Base-by-base conservation (phyloP, 2,113 vertebrate species). In the Hippocampus mohnikei region DNA sequence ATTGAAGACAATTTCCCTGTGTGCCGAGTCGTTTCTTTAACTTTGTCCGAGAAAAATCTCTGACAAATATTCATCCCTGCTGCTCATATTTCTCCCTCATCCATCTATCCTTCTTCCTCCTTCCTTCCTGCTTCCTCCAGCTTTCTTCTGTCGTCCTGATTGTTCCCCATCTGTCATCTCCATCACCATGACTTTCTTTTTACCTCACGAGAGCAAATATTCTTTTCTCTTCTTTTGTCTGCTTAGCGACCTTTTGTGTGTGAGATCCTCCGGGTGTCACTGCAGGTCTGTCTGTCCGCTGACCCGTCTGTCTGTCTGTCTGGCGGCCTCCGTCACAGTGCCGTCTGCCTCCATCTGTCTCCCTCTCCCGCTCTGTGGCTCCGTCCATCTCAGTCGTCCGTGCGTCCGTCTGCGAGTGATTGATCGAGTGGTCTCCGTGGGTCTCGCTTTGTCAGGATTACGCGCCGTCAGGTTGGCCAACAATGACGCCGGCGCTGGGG, bases 61-160 rank as follows among this genome's bases (percentile, higher is more conserved):
- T n/a, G n/a, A n/a, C n/a, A n/a, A n/a, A n/a, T 91, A 93, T 93
- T 91, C 77, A 93, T 83, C 73, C 77, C 75, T 37, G 3, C 79
- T 76, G 78, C 80, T 90, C 78, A 2, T 68, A 66, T 89, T 88
- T 87, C 86, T 87, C 81, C 79, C 71, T 87, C 80, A 73, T 86
- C 80, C 66, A 48, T 82, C 76, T 56, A 1, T 81, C 69, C 63
- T 44, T 78, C 75, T 2, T 2, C 50, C 58, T 85, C 80, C 81
- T 61, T 78, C 66, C 73, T 73, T 72, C 62, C 53, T 52, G 76
- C 66, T 61, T 75, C 73, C 77, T 50, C 58, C 3, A 33, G 29
- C 20, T 48, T 8, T 20, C 63, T 33, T 23, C 63, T 33, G 58
- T 60, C 29, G 27, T 8, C 56, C 37, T 55, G 33, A 65, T 3